phyloP scores from a whole-genome alignment of 2,888 invertebrate species.

The Scotopteryx bipunctaria region DNA sequence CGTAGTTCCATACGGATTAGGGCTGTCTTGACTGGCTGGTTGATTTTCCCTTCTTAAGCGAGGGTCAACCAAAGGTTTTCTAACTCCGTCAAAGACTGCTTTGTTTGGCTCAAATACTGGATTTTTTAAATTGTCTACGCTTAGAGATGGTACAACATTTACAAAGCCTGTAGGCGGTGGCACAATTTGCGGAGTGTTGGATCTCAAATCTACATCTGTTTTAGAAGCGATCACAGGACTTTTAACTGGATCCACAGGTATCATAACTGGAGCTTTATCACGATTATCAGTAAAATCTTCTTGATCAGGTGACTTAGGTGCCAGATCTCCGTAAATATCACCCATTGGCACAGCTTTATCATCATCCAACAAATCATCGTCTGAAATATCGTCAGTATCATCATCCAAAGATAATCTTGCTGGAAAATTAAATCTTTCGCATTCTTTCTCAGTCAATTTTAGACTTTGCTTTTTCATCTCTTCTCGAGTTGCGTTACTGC shows the following conservation, averaged over 20 bases:
- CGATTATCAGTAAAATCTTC: constrained; percentile 46
- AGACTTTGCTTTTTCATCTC: constrained; percentile 67
- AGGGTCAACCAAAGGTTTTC: constrained; percentile 52
- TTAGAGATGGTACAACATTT: constrained; percentile 14
- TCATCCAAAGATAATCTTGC: constrained; percentile 56
- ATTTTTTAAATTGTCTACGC: constrained; percentile 3
- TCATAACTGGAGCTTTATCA: constrained; percentile 60
- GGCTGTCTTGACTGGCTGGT: constrained; percentile 37
- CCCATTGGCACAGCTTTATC: constrained; percentile 40
- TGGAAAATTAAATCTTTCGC: constrained; percentile 72
- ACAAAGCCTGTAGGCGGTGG: not conserved
- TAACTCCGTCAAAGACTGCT: constrained; percentile 23
- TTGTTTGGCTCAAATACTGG: constrained; percentile 35
- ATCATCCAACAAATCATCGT: constrained; percentile 50
- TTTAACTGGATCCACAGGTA: constrained; percentile 69
- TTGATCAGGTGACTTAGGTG: constrained; percentile 71
- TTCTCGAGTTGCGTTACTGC: constrained; percentile 36
- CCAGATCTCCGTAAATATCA: constrained; percentile 59
- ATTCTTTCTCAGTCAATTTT: constrained; percentile 77
- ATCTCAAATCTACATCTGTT: constrained; percentile 69
- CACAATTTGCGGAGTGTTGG: constrained; percentile 11
- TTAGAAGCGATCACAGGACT: constrained; percentile 41
- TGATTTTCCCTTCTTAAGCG: constrained; percentile 57
- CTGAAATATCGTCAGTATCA: constrained; percentile 53
- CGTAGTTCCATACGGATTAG: constrained; percentile 37